A percentile compares a stretch with the other conserved stretches of the same genome.
phyloP scores from a whole-genome alignment of 2,888 invertebrate species.

The Aphidius colemani region DNA sequence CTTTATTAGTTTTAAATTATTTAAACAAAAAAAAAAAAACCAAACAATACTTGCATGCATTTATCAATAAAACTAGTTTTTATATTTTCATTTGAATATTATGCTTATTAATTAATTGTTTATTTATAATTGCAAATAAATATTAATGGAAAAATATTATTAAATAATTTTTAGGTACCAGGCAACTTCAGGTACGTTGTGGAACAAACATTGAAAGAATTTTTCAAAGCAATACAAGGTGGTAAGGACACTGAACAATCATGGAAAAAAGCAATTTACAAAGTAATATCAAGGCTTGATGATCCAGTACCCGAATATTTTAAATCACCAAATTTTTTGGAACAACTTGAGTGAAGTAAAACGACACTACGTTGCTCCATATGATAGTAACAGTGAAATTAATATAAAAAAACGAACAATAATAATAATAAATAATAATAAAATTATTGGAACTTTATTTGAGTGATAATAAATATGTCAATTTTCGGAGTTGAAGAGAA shows the following conservation, averaged over 20 bases:
- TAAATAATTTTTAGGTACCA: constrained; percentile 77
- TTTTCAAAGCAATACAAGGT: constrained; percentile 96
- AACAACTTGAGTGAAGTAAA: constrained; percentile 85
- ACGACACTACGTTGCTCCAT: constrained; percentile 40
- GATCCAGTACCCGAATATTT: constrained; percentile 99
- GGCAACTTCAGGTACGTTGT: constrained; percentile 96
- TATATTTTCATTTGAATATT: neutral
- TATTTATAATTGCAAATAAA: neutral
- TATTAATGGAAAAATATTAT: constrained; percentile 2
- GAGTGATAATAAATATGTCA: constrained; percentile 24
- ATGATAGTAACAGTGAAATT: constrained; percentile 37
- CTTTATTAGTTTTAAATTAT: constrained; percentile 32
- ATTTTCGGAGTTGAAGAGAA: constrained; percentile 22
- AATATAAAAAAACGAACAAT: constrained; percentile 21
- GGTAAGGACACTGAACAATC: constrained; percentile 98
- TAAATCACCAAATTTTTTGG: constrained; percentile 99
- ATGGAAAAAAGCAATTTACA: constrained; percentile 99
- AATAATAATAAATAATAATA: constrained; percentile 1
- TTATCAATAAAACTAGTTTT: neutral
- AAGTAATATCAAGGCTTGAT: constrained; percentile 98
- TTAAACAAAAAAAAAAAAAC: neutral
- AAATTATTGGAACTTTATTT: constrained; percentile 27
- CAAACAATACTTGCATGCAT: neutral
- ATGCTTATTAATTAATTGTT: too few relatives aligned
- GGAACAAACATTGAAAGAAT: constrained; percentile 96